A percentile compares a stretch with the other conserved stretches of the same genome.
Evolutionary conservation across 2,888 invertebrate species (phyloP).

Genomic region (Limenitis camilla): DNA sequence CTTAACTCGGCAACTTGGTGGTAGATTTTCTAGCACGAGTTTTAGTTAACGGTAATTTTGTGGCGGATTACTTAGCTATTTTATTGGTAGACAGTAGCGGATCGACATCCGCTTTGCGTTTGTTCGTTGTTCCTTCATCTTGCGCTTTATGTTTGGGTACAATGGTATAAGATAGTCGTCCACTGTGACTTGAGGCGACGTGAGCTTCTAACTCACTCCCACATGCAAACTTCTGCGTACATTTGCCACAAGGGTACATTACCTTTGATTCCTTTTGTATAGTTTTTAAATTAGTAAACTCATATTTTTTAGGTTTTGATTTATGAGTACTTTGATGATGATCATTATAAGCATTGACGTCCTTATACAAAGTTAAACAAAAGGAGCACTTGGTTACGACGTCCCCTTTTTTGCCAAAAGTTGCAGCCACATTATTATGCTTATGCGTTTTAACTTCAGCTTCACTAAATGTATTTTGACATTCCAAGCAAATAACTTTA

Average conservation of each 20-base stretch:
- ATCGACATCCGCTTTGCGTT: slow-evolving; percentile 6
- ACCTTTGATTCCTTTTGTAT: slow-evolving; percentile 16
- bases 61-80: slow-evolving; percentile 69
- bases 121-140: slow-evolving; percentile 2
- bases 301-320: too few species aligned
- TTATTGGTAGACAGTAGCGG: slow-evolving; percentile 7
- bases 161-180: slow-evolving; percentile 29
- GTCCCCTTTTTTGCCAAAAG: slow-evolving; percentile 45
- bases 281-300: too few species aligned
- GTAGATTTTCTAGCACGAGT: slow-evolving; percentile 47
- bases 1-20: slow-evolving; percentile 41
- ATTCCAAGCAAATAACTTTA: slow-evolving; percentile 43
- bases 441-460: slow-evolving; percentile 32
- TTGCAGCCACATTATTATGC: slow-evolving; percentile 35
- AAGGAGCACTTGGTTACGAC: slow-evolving; percentile 60
- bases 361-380: slow-evolving; percentile 36
- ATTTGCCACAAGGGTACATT: slow-evolving; percentile 35
- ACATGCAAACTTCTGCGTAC: slow-evolving; percentile 35
- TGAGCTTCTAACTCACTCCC: slow-evolving; percentile 40
- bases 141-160: neutral
- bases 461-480: slow-evolving; percentile 38
- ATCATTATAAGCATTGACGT: slow-evolving; percentile 38
- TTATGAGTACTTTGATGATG: slow-evolving; percentile 43
- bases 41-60: slow-evolving; percentile 41
- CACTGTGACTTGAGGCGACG: slow-evolving; percentile 33